A percentile compares a stretch with the other conserved stretches of the same genome.
phyloP scores from a whole-genome alignment of 2,113 vertebrate species.

The Neogobius melanostomus region DNA sequence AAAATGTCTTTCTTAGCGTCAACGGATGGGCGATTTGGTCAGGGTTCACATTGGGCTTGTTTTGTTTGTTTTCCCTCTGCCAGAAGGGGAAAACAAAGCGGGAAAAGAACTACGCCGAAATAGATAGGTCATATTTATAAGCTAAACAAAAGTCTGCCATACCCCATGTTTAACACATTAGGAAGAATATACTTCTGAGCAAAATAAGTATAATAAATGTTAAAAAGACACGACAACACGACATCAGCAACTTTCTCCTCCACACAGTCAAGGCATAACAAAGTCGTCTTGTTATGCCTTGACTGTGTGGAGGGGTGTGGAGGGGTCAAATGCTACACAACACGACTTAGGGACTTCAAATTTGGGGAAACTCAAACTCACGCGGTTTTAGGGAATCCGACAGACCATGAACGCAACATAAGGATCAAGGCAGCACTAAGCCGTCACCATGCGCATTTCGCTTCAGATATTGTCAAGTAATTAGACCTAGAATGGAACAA shows the following conservation, averaged over 20 bases:
- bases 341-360: constrained; percentile 11
- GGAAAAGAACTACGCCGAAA: not conserved
- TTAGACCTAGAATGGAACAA: not conserved
- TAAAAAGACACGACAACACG: no score
- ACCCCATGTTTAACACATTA: no score
- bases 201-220: no score
- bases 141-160: no score
- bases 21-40: no score
- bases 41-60: not conserved
- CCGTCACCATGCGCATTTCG: constrained; percentile 17
- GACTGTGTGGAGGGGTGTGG: not conserved
- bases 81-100: not conserved
- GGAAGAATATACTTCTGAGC: no score
- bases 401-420: constrained; percentile 3
- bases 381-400: constrained; percentile 16
- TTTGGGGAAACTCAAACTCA: not conserved
- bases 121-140: no score
- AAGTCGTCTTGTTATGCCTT: no score
- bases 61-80: not conserved
- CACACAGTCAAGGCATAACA: no score
- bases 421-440: constrained; percentile 15
- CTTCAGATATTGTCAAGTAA: not conserved
- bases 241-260: no score
- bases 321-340: not conserved
- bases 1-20: not conserved